These are phyloP conservation scores for Pseudopodoces humilis DNA, from an alignment of 2,113 vertebrate species.

Conservation along the genomic window DNA sequence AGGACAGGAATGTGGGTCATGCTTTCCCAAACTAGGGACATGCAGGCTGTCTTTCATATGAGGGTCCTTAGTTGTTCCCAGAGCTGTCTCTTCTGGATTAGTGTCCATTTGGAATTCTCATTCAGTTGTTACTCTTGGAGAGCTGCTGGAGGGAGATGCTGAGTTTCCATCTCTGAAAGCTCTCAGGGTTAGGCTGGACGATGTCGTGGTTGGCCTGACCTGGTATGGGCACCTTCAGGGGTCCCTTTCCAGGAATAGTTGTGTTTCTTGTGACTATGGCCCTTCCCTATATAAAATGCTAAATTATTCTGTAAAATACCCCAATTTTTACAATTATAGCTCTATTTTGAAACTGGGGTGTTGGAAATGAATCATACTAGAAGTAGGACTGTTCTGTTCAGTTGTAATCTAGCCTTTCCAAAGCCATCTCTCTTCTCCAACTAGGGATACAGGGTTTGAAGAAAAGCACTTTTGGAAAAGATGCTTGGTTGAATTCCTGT, in stretches of 20 bases:
- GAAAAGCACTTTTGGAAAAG: background rate
- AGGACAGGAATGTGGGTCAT: background rate
- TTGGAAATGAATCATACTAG: background rate
- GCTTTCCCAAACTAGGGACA: background rate
- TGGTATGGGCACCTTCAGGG: background rate
- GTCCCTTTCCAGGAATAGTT: background rate
- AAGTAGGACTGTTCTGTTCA: background rate
- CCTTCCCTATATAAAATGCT: background rate
- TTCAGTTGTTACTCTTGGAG: background rate
- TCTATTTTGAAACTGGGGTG: background rate
- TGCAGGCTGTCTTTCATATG: background rate
- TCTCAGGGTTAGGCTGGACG: background rate
- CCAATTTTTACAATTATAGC: rapidly evolving
- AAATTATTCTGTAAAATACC: background rate
- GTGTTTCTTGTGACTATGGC: background rate
- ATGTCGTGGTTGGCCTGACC: rapidly evolving
- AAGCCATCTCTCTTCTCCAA: background rate
- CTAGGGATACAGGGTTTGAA: background rate
- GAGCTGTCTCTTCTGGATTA: background rate
- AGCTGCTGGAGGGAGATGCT: background rate
- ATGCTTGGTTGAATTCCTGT: background rate
- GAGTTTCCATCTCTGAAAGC: background rate
- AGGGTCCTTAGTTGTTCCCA: background rate
- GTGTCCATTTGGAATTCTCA: background rate
- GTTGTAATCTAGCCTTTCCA: background rate